phyloP scores from a whole-genome alignment of 2,888 invertebrate species.

The Limenitis camilla region DNA sequence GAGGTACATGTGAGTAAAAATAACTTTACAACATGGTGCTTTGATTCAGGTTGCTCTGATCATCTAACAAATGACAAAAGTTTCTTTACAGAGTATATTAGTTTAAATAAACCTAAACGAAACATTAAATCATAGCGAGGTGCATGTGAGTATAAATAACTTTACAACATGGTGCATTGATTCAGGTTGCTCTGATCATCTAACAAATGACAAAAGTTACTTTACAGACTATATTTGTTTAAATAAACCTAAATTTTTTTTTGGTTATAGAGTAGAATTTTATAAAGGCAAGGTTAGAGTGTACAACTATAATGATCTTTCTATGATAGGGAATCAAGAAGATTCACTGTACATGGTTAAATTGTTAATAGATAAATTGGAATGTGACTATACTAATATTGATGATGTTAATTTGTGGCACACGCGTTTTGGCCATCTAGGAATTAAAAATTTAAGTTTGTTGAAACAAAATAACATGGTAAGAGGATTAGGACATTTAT shows the following conservation, averaged over 20 bases:
- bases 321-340: background rate
- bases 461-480: background rate
- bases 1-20: no score
- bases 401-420: background rate
- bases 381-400: background rate
- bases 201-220: no score
- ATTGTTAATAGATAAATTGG: background rate
- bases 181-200: no score
- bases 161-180: no score
- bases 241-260: no score
- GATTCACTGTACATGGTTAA: background rate
- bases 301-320: background rate
- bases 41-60: background rate
- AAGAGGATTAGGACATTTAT: background rate
- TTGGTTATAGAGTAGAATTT: background rate
- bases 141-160: no score
- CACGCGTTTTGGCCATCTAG: background rate
- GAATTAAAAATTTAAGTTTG: no score
- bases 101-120: background rate
- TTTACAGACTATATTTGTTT: no score
- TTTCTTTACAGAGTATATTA: background rate
- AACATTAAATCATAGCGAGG: no score
- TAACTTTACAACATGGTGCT: no score
- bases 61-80: background rate
- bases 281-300: conserved; percentile 1